Conservation (phyloP, 2,113 vertebrate genomes). For the Notothenia rossii region DNA sequence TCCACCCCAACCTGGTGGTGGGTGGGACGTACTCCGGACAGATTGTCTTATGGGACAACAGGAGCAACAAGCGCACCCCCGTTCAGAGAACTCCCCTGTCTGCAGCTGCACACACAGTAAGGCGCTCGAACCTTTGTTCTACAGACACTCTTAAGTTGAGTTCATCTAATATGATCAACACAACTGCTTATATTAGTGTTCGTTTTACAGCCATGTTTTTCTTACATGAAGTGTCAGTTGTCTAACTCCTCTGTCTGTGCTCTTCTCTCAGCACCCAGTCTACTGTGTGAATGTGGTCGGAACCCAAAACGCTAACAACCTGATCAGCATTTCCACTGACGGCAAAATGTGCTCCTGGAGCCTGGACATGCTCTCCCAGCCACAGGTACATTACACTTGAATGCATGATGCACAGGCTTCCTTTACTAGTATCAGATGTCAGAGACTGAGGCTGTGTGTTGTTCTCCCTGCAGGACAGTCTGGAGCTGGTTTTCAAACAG, state of each 20-base stretch:
- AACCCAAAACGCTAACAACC: conserved; percentile 96
- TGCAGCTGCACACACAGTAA: conserved; percentile 97
- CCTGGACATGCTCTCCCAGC: conserved; percentile 90
- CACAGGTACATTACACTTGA: conserved; percentile 49
- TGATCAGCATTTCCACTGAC: conserved; percentile 98
- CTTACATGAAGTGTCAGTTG: too few species aligned
- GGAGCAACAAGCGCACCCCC: conserved; percentile 97
- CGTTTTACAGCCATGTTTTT: too few species aligned
- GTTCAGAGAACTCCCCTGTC: conserved; percentile 97
- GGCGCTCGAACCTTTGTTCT: not conserved
- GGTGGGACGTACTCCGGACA: conserved; percentile 98
- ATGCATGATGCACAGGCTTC: not conserved
- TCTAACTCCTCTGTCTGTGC: not conserved
- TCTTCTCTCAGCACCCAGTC: conserved; percentile 70
- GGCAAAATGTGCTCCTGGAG: conserved; percentile 99
- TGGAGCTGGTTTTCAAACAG: conserved; percentile 98
- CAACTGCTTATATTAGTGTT: not conserved
- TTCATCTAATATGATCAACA: not conserved
- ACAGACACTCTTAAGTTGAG: not conserved
- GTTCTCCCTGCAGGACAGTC: conserved; percentile 89
- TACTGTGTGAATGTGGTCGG: conserved; percentile 83
- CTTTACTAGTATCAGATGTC: not conserved
- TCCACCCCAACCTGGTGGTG: conserved; percentile 97
- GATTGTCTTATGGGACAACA: conserved; percentile 99
- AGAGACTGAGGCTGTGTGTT: not conserved